Base-by-base conservation (phyloP, 2,888 invertebrate species). In the Chloroclysta siterata region DNA sequence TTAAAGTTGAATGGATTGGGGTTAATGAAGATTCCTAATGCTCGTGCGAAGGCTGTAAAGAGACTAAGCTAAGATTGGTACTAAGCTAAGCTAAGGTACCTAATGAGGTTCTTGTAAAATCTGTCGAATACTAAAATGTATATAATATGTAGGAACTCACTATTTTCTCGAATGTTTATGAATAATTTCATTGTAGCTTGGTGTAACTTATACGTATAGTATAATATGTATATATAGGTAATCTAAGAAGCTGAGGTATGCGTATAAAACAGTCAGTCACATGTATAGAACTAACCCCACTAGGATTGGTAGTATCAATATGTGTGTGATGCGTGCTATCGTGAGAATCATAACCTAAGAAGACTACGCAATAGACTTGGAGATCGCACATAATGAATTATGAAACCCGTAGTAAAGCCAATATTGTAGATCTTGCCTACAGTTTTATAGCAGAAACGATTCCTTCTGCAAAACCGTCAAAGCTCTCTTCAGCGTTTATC, bases 1-100 rank as follows among this genome's bases (percentile, higher is more conserved):
- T 66, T 72, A 75, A 67, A 69, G 62, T 65, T 52, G 60, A 65
- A 63, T 71, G 50, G 66, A 78, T 80, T 62, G 70, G 75, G 80
- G 79, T 76, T 78, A 78, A 80, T 73, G 74, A 73, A 71, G 73
- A 73, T 68, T 73, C 71, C 66, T 58, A 74, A 74, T 72, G 66
- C 65, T 66, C 36, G 74, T 65, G 75, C 71, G 63, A 74, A 72
- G 72, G 74, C 70, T 65, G 68, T 68, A 69, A 63, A 56, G 67
- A 70, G 60, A 65, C 44, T 62, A 54, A 54, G 57, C 56, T 67
- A 66, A 11, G 48, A 11, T 48, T 28, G 48, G 22, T n/a, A n/a
- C n/a, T n/a, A n/a, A n/a, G n/a, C n/a, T n/a, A n/a, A n/a, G n/a
- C n/a, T n/a, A n/a, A n/a, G n/a, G n/a, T n/a, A 22, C 22, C 22